Conservation (phyloP, 2,797 vertebrate genomes). For the Enoplosus armatus region DNA sequence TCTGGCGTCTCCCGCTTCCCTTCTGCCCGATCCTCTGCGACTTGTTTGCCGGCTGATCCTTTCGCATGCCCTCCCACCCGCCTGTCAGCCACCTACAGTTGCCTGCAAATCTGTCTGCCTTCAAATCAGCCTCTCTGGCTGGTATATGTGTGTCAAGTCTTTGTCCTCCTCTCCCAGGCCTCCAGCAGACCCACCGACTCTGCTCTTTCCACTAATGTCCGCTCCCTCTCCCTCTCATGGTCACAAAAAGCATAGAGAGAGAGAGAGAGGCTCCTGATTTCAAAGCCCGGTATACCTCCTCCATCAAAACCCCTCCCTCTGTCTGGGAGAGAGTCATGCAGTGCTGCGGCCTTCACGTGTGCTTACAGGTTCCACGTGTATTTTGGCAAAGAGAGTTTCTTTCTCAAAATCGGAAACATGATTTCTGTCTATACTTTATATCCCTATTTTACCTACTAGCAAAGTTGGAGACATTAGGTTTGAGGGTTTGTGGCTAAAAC, state of each 20-base stretch:
- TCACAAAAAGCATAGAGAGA: no score
- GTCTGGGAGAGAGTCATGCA: neutral
- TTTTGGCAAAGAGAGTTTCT: neutral
- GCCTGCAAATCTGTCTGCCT: conserved; percentile 17
- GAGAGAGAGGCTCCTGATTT: conserved; percentile 26
- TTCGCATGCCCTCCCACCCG: neutral
- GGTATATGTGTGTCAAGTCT: conserved; percentile 1
- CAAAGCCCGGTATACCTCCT: conserved; percentile 6
- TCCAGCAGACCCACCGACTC: neutral
- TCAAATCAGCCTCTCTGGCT: conserved; percentile 9
- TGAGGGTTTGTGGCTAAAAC: neutral
- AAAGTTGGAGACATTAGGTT: no score
- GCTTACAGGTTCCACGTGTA: neutral
- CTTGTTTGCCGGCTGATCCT: conserved; percentile 33
- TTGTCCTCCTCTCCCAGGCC: conserved; percentile 5
- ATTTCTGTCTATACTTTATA: neutral
- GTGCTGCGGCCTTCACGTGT: neutral
- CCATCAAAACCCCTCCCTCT: neutral
- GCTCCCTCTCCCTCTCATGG: conserved; percentile 6
- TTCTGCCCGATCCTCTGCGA: conserved; percentile 1
- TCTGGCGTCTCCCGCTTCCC: conserved; percentile 16
- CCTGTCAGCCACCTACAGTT: neutral
- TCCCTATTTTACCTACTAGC: neutral
- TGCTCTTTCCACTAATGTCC: conserved; percentile 1
- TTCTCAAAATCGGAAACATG: neutral